Conservation (phyloP, 2,888 invertebrate species). For the Euzetes globulus region DNA sequence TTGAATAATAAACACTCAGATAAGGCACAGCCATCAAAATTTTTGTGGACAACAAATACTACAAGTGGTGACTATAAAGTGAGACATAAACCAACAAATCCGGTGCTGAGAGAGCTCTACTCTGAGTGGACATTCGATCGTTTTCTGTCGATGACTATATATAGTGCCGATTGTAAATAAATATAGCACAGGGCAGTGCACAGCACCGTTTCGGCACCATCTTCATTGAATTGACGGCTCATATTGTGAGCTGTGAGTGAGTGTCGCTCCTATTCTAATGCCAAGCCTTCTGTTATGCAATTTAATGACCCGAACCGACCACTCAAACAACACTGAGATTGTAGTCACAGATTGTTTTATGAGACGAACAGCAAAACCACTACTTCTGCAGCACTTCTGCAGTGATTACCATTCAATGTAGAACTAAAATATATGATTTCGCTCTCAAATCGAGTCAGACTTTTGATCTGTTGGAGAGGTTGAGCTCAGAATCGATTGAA, state of each 20-base stretch:
- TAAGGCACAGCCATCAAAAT: slow-evolving; percentile 23
- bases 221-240: neutral
- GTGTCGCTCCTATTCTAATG: slow-evolving; percentile 8
- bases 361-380: neutral
- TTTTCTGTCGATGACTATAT: slow-evolving; percentile 11
- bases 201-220: neutral
- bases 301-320: slow-evolving; percentile 24
- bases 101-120: neutral
- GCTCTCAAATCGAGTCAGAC: neutral
- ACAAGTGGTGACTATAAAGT: slow-evolving; percentile 1
- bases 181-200: slow-evolving; percentile 6
- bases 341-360: slow-evolving; percentile 4
- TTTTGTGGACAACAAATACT: neutral
- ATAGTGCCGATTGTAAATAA: slow-evolving; percentile 25
- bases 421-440: neutral
- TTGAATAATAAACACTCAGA: slow-evolving; percentile 15
- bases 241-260: neutral
- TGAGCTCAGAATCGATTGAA: neutral
- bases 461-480: neutral
- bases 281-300: slow-evolving; percentile 27
- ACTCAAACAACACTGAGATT: slow-evolving; percentile 16
- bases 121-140: slow-evolving; percentile 21
- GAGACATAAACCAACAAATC: neutral
- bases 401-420: neutral
- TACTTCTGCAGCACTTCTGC: neutral